Evolutionary conservation across 64 coral and sea anemone species (phyloP), one percentile per base, ranked within the genome.

Genomic region (Dendronephthya gigantea): DNA sequence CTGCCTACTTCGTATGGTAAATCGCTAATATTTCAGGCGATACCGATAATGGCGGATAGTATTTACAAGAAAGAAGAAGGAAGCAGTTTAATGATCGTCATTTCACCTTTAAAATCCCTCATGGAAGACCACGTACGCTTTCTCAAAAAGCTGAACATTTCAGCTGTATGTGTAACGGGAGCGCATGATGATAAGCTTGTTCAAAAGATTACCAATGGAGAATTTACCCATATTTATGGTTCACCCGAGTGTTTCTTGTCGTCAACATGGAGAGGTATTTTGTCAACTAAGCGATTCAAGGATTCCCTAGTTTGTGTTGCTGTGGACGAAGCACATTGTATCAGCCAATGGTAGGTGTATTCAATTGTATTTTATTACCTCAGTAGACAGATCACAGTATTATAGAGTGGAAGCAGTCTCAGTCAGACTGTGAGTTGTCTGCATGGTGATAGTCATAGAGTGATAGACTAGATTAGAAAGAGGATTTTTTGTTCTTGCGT

Each of bases 61-160:
- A 75, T 75, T 75, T 75, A 75, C 69, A 75, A 0, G 69, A 75
- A 29, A 16, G 23, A 75, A 8, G 17, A 16, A 30, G 69, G 69
- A 75, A 75, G 69, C n/a, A 75, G 69, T 75, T 0, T 75, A 75
- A 75, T 75, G 1, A 75, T 75, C 69, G 69, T 75, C n/a, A 75
- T 75, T 75, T 75, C 69, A 75, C 69, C 69, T 75, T 75, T 34
- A 33, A 75, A 75, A 34, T 37, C 41, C 11, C 41, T 45, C 41
- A 45, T 66, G 58, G 58, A 66, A 66, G 58, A 66, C 58, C 58
- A 66, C 3, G 29, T 66, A 66, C 58, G 29, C 58, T 66, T 15
- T 3, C 58, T 66, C 3, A 66, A 66, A 15, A 66, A 66, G 58
- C 58, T 66, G 14, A 66, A 66, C 14, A 66, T 66, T 66, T 66